Conservation (phyloP, 2,113 vertebrate species). For the Malurus melanocephalus region DNA sequence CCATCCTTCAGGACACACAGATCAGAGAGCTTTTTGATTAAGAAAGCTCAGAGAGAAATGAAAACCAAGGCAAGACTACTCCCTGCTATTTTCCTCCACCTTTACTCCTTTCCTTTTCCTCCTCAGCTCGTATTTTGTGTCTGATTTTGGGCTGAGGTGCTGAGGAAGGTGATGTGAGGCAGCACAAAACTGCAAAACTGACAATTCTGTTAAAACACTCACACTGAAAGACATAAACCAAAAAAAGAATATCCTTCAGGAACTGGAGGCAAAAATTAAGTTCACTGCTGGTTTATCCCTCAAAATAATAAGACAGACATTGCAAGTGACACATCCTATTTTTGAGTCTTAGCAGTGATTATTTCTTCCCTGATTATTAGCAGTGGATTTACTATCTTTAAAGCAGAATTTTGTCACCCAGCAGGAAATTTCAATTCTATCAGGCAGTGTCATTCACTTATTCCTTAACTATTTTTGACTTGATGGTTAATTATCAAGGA, state of each 20-base stretch:
- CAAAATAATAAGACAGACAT: not conserved
- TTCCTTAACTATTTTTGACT: not conserved
- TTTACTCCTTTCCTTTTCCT: not conserved
- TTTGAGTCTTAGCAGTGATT: not conserved
- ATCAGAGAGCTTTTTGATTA: not conserved
- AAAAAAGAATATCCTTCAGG: not conserved
- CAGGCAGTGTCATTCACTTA: conserved; percentile 9
- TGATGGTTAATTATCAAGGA: not conserved
- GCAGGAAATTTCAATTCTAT: conserved; percentile 32
- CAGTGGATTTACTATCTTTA: conserved; percentile 38
- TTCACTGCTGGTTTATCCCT: not conserved
- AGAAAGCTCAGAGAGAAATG: not conserved
- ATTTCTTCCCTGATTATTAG: conserved; percentile 22
- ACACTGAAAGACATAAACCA: not conserved
- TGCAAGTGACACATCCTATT: conserved; percentile 3
- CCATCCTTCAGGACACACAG: not conserved
- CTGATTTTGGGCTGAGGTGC: not conserved
- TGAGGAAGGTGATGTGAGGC: not conserved
- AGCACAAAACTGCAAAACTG: not conserved
- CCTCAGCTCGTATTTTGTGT: not conserved
- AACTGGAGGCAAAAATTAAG: not conserved
- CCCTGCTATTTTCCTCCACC: not conserved
- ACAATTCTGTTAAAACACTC: not conserved
- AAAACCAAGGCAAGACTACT: not conserved
- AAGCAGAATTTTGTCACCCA: conserved; percentile 36